Conservation (phyloP, 2,888 invertebrate species). For the Operophtera brumata region DNA sequence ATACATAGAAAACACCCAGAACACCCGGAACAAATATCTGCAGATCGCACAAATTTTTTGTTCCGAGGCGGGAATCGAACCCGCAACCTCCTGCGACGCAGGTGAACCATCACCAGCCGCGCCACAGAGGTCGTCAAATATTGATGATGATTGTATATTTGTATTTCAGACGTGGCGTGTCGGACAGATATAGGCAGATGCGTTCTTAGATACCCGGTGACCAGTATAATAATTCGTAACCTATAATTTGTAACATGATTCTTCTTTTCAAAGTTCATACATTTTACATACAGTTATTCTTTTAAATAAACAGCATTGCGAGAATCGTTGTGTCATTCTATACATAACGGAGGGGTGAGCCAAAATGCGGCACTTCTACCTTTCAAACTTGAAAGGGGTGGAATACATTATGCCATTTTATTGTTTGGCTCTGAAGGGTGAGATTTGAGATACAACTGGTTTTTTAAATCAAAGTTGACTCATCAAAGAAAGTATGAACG, state of each 20-base stretch:
- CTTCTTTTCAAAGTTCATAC: not conserved
- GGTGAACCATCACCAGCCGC: no score
- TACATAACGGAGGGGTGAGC: constrained; percentile 2
- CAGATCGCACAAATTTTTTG: no score
- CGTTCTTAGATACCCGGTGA: not conserved
- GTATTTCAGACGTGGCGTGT: not conserved
- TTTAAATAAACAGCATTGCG: not conserved
- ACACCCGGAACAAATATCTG: no score
- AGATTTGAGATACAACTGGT: not conserved
- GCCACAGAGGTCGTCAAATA: no score
- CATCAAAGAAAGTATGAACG: not conserved
- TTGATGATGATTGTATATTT: no score
- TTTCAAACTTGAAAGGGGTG: constrained; percentile 8
- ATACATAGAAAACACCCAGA: no score
- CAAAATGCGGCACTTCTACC: not conserved
- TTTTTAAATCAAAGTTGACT: constrained; percentile 3
- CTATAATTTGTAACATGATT: constrained; percentile 19
- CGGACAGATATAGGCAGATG: constrained; percentile 14
- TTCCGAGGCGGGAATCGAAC: no score
- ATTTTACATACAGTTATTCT: constrained; percentile 4
- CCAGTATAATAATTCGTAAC: constrained; percentile 1
- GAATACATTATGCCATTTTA: constrained; percentile 5
- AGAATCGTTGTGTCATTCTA: constrained; percentile 6
- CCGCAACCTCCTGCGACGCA: no score
- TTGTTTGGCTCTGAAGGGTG: constrained; percentile 6